phyloP scores from a whole-genome alignment of 2,113 vertebrate genomes.

The Cavia porcellus region DNA sequence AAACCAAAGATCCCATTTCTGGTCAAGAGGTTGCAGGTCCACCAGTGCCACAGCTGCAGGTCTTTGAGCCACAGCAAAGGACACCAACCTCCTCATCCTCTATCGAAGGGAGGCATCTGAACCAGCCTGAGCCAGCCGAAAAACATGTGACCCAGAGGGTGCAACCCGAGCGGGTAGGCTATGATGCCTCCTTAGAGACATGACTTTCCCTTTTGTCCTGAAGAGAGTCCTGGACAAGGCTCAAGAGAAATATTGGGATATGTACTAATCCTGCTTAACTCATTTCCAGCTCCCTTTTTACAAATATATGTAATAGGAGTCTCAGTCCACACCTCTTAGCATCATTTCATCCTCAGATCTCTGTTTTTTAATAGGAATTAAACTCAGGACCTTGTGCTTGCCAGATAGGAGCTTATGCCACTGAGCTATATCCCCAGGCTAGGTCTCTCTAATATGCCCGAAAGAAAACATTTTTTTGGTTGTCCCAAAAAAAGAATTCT shows the following conservation, averaged over 20 bases:
- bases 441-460: neutral
- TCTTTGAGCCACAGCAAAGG: constrained; percentile 83
- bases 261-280: constrained; percentile 22
- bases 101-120: constrained; percentile 85
- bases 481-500: neutral
- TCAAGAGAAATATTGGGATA: neutral
- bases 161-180: constrained; percentile 79
- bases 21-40: constrained; percentile 71
- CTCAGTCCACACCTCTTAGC: neutral
- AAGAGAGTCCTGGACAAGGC: neutral
- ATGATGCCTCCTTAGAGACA: neutral
- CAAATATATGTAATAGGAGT: neutral
- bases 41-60: constrained; percentile 72
- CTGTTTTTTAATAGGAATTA: neutral
- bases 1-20: constrained; percentile 85
- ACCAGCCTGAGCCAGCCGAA: constrained; percentile 87
- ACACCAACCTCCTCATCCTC: constrained; percentile 68
- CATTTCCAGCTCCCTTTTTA: neutral
- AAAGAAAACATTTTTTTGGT: constrained; percentile 43
- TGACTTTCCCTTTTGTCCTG: neutral
- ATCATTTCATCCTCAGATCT: neutral
- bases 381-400: no score
- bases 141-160: constrained; percentile 81
- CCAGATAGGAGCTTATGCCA: no score
- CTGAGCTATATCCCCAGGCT: no score